A percentile compares a stretch with the other conserved stretches of the same genome.
Evolutionary conservation across 2,888 invertebrate species (phyloP).

Genomic region (Bedellia somnulentella): DNA sequence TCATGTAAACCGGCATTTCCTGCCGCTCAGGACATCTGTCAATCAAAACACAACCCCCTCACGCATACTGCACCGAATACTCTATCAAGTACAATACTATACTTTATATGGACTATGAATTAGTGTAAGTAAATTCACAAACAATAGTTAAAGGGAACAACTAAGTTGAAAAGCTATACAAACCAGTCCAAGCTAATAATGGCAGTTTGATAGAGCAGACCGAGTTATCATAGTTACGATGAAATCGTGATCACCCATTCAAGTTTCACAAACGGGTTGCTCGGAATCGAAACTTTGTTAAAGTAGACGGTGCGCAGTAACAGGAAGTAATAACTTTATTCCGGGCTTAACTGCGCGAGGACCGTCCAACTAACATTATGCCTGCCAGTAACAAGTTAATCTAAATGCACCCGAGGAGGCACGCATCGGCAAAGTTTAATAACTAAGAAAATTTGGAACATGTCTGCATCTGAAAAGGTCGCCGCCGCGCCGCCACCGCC

Average conservation of each 20-base stretch:
- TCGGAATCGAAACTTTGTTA: constrained; percentile 49
- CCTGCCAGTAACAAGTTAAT: constrained; percentile 59
- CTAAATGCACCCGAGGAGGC: constrained; percentile 49
- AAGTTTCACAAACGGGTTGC: constrained; percentile 46
- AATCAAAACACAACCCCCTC: too few relatives aligned
- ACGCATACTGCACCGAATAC: too few relatives aligned
- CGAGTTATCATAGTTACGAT: constrained; percentile 40
- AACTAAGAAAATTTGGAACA: constrained; percentile 41
- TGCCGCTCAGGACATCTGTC: too few relatives aligned
- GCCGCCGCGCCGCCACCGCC: too few relatives aligned
- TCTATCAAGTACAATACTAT: too few relatives aligned
- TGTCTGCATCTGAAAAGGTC: constrained; percentile 35
- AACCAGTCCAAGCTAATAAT: constrained; percentile 26
- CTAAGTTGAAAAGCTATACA: constrained; percentile 12
- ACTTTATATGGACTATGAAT: too few relatives aligned
- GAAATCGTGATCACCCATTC: constrained; percentile 50
- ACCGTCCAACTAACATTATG: constrained; percentile 56
- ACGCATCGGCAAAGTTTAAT: constrained; percentile 51
- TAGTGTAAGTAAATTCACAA: too few relatives aligned
- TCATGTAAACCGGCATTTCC: too few relatives aligned
- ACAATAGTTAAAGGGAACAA: too few relatives aligned
- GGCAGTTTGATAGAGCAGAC: constrained; percentile 32
- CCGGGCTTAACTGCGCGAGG: constrained; percentile 43
- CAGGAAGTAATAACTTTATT: constrained; percentile 60
- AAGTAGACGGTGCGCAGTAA: constrained; percentile 46